Conservation (phyloP, 1,140 invertebrate genomes). For the Zophobas atratus region DNA sequence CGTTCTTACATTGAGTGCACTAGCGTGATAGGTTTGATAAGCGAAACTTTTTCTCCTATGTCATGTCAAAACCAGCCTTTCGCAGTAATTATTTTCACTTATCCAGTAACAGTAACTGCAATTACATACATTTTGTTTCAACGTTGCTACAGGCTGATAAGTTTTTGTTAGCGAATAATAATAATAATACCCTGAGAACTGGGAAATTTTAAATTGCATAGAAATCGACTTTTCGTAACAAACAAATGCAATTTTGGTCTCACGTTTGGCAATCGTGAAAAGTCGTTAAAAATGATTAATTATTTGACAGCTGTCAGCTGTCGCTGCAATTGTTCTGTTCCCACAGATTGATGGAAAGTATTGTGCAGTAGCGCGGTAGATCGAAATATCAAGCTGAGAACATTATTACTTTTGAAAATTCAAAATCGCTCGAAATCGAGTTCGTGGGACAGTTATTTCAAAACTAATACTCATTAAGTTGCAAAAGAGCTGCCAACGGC, state of each 20-base stretch:
- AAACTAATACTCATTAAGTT: conserved; percentile 7
- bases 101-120: too few relatives aligned
- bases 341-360: conserved; percentile 6
- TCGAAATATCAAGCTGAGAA: background rate
- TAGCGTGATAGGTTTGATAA: too few relatives aligned
- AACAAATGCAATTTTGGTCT: too few relatives aligned
- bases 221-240: too few relatives aligned
- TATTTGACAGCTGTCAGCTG: conserved; percentile 15
- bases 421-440: conserved; percentile 7
- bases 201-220: background rate
- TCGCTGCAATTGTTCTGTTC: conserved; percentile 20
- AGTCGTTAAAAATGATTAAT: conserved; percentile 26
- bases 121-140: too few relatives aligned
- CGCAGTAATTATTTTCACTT: too few relatives aligned
- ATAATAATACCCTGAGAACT: too few relatives aligned
- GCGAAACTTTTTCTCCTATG: too few relatives aligned
- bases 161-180: too few relatives aligned
- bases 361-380: background rate
- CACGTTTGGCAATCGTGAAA: background rate
- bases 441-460: conserved; percentile 1
- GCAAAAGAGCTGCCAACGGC: background rate
- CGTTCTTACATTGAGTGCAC: too few relatives aligned
- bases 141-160: too few relatives aligned
- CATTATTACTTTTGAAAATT: conserved; percentile 9
- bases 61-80: too few relatives aligned